Conservation (phyloP, 2,113 vertebrate species). For the Suricata suricatta region DNA sequence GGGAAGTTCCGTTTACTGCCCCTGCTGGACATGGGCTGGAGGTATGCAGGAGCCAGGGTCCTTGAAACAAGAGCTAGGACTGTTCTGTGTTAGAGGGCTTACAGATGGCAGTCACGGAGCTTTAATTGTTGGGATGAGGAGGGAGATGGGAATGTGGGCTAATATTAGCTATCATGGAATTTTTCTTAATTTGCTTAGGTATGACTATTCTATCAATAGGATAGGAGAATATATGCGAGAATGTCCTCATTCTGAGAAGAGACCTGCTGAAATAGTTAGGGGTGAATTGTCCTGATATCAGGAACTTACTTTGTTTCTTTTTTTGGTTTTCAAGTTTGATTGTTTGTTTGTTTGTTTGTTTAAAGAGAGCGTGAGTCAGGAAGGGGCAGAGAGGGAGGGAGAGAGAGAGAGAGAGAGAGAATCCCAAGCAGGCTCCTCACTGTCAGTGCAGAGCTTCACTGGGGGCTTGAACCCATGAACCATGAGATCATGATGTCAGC, state of each 20-base stretch:
- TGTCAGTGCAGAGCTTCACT: no score
- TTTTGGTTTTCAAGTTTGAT: no score
- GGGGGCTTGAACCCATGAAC: no score
- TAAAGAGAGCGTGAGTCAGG: no score
- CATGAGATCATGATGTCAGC: no score
- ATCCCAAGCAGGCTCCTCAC: no score
- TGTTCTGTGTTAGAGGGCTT: background rate
- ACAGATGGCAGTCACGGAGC: background rate
- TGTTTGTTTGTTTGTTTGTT: no score
- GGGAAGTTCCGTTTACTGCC: background rate
- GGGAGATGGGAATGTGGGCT: background rate
- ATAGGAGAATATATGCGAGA: background rate
- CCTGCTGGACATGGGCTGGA: background rate
- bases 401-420: no score
- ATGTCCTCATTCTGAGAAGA: background rate
- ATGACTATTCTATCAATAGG: background rate
- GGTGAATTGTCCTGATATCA: background rate
- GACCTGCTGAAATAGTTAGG: background rate
- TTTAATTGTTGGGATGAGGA: background rate
- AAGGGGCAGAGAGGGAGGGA: no score
- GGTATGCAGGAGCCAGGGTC: rapidly evolving
- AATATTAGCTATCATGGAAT: background rate
- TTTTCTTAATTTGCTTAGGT: background rate
- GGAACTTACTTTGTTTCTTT: background rate
- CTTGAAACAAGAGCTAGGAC: background rate